phyloP scores from a whole-genome alignment of 35 echinoderm and acorn worm species.

The Lytechinus variegatus region DNA sequence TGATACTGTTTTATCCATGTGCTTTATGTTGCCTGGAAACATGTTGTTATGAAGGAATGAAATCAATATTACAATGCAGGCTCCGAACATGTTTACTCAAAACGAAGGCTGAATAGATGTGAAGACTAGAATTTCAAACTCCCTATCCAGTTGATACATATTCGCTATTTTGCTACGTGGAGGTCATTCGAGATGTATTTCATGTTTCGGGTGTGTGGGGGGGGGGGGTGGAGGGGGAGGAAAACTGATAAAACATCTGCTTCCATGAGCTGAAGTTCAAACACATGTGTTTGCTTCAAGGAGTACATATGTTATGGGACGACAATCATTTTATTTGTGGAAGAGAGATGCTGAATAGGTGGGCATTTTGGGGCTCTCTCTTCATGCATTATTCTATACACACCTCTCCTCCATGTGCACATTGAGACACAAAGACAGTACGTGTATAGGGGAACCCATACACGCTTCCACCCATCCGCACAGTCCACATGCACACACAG shows the following conservation, averaged over 20 bases:
- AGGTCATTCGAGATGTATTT: too few species aligned
- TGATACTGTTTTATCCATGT: too few species aligned
- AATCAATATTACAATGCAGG: not conserved
- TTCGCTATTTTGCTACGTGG: not conserved
- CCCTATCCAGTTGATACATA: not conserved
- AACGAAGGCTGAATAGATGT: not conserved
- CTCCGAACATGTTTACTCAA: not conserved
- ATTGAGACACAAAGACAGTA: not conserved
- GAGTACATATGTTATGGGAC: conserved; percentile 11
- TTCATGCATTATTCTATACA: not conserved
- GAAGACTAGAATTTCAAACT: not conserved
- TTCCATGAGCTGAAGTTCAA: not conserved
- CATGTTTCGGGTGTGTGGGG: not conserved
- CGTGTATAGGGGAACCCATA: not conserved
- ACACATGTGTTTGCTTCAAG: not conserved
- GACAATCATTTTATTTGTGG: not conserved
- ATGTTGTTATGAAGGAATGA: not conserved
- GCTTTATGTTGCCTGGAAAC: not conserved
- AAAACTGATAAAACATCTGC: not conserved
- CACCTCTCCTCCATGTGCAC: not conserved
- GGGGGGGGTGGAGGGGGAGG: not conserved
- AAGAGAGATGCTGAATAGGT: not conserved
- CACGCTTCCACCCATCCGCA: not conserved
- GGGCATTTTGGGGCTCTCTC: not conserved
- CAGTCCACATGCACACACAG: not conserved